phyloP scores from a whole-genome alignment of 2,888 invertebrate genomes.

The Empis stercorea region DNA sequence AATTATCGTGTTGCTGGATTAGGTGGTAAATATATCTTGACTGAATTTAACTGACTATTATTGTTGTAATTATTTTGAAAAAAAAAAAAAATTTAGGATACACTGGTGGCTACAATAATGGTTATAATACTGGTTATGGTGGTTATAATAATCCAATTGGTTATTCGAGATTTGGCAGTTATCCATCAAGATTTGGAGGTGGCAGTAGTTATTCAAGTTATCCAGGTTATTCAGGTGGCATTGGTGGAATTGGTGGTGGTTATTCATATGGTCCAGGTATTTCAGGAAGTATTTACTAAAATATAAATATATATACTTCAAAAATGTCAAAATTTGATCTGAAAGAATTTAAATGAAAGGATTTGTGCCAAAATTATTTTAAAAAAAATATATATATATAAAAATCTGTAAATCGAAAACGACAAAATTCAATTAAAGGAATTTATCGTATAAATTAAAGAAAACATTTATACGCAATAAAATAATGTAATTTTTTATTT shows the following conservation, averaged over 20 bases:
- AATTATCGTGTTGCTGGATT: conserved; percentile 4
- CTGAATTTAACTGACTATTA: neutral
- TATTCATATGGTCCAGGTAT: conserved; percentile 9
- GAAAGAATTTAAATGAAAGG: too few relatives aligned
- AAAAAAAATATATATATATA: too few relatives aligned
- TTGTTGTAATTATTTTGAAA: neutral
- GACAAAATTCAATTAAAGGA: too few relatives aligned
- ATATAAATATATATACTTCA: neutral
- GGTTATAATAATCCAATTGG: neutral
- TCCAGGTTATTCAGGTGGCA: neutral
- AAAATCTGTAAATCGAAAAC: too few relatives aligned
- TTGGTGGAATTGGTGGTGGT: conserved; percentile 2
- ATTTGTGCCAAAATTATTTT: too few relatives aligned
- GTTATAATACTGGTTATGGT: neutral
- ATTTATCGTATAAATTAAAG: too few relatives aligned
- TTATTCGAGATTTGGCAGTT: neutral
- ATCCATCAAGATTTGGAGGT: neutral
- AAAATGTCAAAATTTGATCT: too few relatives aligned
- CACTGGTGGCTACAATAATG: neutral
- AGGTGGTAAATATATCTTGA: too few relatives aligned
- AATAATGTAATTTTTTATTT: too few relatives aligned
- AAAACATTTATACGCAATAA: too few relatives aligned
- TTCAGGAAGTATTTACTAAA: conserved; percentile 6
- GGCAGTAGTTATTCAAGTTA: neutral
- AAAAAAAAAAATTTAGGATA: neutral